These are phyloP conservation scores for Ptychadena robeensis DNA, from an alignment of 2,797 vertebrate species.

Conservation along the genomic window DNA sequence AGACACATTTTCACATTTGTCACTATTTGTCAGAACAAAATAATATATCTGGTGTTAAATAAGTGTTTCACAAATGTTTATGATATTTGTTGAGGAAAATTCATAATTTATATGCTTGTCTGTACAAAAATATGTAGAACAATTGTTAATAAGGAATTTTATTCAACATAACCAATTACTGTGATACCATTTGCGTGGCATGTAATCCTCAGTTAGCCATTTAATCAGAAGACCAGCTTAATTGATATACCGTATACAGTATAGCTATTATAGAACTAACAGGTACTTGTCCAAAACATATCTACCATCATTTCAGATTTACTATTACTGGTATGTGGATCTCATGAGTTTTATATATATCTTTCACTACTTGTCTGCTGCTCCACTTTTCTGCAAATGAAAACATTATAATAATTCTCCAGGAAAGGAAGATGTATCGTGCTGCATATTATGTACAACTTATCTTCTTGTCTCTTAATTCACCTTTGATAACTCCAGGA, in stretches of 20 bases:
- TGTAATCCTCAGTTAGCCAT: neutral
- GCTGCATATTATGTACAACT: constrained; percentile 20
- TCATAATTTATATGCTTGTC: neutral
- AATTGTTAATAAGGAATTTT: neutral
- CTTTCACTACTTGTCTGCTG: neutral
- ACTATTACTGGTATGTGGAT: neutral
- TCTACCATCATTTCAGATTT: neutral
- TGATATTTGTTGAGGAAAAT: too few relatives aligned
- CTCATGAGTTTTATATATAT: neutral
- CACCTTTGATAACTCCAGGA: constrained; percentile 3
- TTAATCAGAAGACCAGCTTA: neutral
- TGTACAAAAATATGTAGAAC: neutral
- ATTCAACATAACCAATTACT: neutral
- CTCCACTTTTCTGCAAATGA: constrained; percentile 8
- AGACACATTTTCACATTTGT: too few relatives aligned
- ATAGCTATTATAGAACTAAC: neutral
- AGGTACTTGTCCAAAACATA: constrained; percentile 5
- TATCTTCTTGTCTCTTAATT: neutral
- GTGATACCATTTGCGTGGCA: neutral
- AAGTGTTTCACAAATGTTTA: too few relatives aligned
- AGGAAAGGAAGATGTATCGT: constrained; percentile 4
- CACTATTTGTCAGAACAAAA: too few relatives aligned
- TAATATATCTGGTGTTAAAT: too few relatives aligned
- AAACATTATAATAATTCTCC: constrained; percentile 19
- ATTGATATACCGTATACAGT: neutral